Evolutionary conservation across 2,797 vertebrate species (phyloP), one percentile per base, ranked within the genome.

Genomic region (Alfaro cultratus): DNA sequence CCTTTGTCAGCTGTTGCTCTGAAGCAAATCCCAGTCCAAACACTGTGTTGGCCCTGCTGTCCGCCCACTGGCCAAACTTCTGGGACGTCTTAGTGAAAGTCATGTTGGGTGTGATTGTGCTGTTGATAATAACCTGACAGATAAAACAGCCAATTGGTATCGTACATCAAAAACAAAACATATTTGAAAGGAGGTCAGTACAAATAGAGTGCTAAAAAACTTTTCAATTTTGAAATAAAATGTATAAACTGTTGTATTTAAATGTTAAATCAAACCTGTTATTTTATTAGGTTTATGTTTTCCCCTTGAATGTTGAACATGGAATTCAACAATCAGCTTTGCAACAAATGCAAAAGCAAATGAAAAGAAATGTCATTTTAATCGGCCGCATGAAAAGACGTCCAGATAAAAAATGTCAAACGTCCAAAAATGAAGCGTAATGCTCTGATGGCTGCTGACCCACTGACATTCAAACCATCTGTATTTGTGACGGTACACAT

Each of bases 101-200:
- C 98, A 99, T 99, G 86, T 99, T 99, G 76, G 98, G 98, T 5
- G 97, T 98, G 94, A 99, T 98, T 86, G 98, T 99, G 94, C 98
- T 99, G 95, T 99, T 99, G 87, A 99, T 99, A 84, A 99, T 98
- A 90, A 99, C 98, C 98, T 99, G 94, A 77, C 23, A n/a, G 47
- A 36, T 76, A 1, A 81, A 72, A 80, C 76, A 41, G 5, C 3
- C 0, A 18, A 23, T 31, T 62, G 45, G 23, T 46, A 29, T 31
- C 13, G 8, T 3, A 29, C 8, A 29, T 71, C 0, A 64, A 64
- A 55, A 64, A 34, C 0, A 34, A 62, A 16, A 51, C 18, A 57
- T 36, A 36, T 36, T 9, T 67, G 21, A 31, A 67, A 23, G 18
- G 9, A 39, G 8, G 31, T 67, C 18, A 68, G 0, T 26, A 11